A percentile compares a stretch with the other conserved stretches of the same genome.
phyloP scores from a whole-genome alignment of 2,797 vertebrate genomes.

The Hapalemur alaotrensis region DNA sequence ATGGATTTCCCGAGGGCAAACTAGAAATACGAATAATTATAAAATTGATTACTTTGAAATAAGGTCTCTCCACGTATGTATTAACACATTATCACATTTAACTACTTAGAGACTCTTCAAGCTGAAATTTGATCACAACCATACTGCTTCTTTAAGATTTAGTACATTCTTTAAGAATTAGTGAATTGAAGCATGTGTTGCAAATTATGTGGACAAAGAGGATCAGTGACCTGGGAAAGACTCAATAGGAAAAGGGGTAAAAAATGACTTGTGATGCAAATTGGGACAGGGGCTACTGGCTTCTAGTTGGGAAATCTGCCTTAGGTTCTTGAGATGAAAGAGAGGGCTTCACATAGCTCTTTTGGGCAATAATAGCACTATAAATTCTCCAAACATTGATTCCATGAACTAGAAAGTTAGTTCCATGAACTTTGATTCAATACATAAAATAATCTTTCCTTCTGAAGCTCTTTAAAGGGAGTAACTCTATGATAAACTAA shows the following conservation, averaged over 20 bases:
- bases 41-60: neutral
- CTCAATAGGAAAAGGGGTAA: neutral
- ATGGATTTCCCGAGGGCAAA: neutral
- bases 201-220: neutral
- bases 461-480: neutral
- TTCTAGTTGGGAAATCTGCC: neutral
- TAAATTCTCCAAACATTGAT: neutral
- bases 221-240: neutral
- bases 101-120: neutral
- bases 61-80: neutral
- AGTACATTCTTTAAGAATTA: neutral
- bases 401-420: neutral
- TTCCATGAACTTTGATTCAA: neutral
- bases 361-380: neutral
- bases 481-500: neutral
- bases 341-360: neutral
- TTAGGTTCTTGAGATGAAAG: neutral
- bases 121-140: neutral
- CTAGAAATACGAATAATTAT: neutral
- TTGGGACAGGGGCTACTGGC: neutral
- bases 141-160: constrained; percentile 18
- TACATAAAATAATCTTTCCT: neutral
- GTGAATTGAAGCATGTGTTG: neutral
- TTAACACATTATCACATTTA: neutral
- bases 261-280: neutral